These are phyloP conservation scores for Muraenolepis orangiensis DNA, from an alignment of 2,797 vertebrate species.

Conservation along the genomic window DNA sequence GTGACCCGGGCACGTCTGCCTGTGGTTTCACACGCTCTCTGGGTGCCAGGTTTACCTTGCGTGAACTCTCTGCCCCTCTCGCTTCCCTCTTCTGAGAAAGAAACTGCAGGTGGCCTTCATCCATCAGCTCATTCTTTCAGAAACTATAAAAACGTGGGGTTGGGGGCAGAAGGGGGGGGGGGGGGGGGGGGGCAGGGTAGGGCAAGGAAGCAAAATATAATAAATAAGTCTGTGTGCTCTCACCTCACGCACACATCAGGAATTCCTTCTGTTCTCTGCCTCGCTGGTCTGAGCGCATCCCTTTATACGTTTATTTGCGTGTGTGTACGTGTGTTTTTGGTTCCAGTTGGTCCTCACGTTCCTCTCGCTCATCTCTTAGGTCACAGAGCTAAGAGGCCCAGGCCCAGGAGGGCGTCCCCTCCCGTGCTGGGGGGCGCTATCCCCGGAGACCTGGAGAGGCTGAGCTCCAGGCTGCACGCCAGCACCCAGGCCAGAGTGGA, in stretches of 20 bases:
- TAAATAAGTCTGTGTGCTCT: slow-evolving; percentile 18
- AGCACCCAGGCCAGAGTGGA: slow-evolving; percentile 61
- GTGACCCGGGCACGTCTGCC: slow-evolving; percentile 33
- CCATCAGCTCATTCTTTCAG: slow-evolving; percentile 54
- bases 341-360: slow-evolving; percentile 17
- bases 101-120: slow-evolving; percentile 47
- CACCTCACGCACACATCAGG: slow-evolving; percentile 13
- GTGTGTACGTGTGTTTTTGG: neutral
- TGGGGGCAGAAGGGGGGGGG: slow-evolving; percentile 20
- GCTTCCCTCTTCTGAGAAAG: slow-evolving; percentile 38
- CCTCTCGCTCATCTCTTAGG: slow-evolving; percentile 64
- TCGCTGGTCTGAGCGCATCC: slow-evolving; percentile 18
- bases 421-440: slow-evolving; percentile 59
- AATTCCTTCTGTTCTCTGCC: neutral
- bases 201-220: slow-evolving; percentile 34
- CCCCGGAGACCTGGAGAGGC: slow-evolving; percentile 73
- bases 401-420: slow-evolving; percentile 59
- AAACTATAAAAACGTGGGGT: slow-evolving; percentile 52
- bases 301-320: no score
- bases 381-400: slow-evolving; percentile 76
- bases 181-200: slow-evolving; percentile 25
- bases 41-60: slow-evolving; percentile 67
- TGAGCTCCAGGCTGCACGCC: slow-evolving; percentile 71
- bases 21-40: slow-evolving; percentile 40
- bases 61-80: slow-evolving; percentile 65